Evolutionary conservation across 2,797 vertebrate species (phyloP).

Genomic region (Micrastur ruficollis): DNA sequence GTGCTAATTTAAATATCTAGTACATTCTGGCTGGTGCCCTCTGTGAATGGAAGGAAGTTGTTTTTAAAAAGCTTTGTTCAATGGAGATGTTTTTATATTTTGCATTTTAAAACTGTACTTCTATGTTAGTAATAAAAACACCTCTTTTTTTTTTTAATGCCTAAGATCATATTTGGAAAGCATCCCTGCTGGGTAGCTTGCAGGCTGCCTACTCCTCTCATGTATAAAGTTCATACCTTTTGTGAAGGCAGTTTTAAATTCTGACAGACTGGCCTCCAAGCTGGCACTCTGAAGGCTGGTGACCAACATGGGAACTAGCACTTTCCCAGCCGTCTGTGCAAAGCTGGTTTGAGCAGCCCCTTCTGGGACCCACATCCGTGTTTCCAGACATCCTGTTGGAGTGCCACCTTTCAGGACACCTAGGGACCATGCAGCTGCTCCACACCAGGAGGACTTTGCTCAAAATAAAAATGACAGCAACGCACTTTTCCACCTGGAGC

Average conservation of each 20-base stretch:
- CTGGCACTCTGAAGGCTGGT: background rate
- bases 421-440: background rate
- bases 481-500: constrained; percentile 5
- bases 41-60: background rate
- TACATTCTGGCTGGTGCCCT: background rate
- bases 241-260: background rate
- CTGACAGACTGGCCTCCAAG: constrained; percentile 51
- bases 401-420: constrained; percentile 15
- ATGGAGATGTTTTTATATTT: background rate
- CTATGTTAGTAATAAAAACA: background rate
- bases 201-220: background rate
- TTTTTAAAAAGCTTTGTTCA: background rate
- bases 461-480: constrained; percentile 28
- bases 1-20: background rate
- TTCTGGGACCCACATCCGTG: constrained; percentile 11
- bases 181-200: background rate
- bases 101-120: background rate
- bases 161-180: constrained; percentile 14
- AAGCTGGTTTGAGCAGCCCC: constrained; percentile 6
- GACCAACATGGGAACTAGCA: constrained; percentile 26
- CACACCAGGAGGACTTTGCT: background rate
- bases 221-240: constrained; percentile 23
- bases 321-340: constrained; percentile 52
- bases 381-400: constrained; percentile 44
- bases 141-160: background rate